phyloP scores from a whole-genome alignment of 1,140 invertebrate genomes.

The Drosophila punjabiensis region DNA sequence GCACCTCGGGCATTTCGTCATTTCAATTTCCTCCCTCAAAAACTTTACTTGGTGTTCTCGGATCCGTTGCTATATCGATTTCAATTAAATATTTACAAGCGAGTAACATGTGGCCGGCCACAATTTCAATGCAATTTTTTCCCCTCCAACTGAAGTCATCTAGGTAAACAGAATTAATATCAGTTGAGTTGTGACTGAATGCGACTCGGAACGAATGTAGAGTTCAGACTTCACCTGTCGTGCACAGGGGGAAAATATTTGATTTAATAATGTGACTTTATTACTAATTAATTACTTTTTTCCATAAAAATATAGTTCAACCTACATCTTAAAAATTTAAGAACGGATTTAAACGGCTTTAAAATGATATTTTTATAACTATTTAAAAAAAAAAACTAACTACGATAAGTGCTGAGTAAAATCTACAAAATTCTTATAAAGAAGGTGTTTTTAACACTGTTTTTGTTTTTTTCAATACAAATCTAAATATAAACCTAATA shows the following conservation, averaged over 20 bases:
- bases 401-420: background rate
- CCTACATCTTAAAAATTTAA: background rate
- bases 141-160: conserved; percentile 56
- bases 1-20: conserved; percentile 18
- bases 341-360: background rate
- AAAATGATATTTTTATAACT: background rate
- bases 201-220: conserved; percentile 12
- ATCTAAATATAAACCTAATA: background rate
- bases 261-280: background rate
- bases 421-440: background rate
- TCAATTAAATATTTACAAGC: conserved; percentile 75
- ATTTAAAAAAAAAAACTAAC: too few species aligned
- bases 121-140: conserved; percentile 61
- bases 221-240: conserved; percentile 36
- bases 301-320: too few species aligned
- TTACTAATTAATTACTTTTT: background rate
- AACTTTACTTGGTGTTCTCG: conserved; percentile 1
- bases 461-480: background rate
- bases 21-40: background rate
- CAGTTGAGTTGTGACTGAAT: conserved; percentile 37
- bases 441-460: background rate
- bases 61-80: conserved; percentile 29
- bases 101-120: conserved; percentile 62
- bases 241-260: conserved; percentile 14
- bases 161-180: conserved; percentile 65